Percentiles rank a stretch among this genome's conserved stretches.
These are phyloP conservation scores for Mirounga angustirostris DNA, from an alignment of 2,113 vertebrate genomes.

Conservation along the genomic window DNA sequence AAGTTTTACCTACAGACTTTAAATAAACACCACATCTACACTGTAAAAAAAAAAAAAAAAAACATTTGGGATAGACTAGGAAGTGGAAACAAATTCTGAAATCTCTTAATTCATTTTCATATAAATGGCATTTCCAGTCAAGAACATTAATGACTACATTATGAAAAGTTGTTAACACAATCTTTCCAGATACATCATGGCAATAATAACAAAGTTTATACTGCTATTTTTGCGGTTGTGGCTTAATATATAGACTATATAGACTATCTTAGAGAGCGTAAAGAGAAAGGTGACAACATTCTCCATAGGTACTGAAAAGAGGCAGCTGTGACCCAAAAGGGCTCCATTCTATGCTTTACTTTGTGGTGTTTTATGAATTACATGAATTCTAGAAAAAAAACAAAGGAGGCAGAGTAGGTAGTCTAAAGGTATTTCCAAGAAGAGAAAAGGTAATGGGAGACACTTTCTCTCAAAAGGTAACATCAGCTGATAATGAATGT, in stretches of 20 bases:
- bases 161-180: conserved; percentile 32
- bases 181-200: conserved; percentile 5
- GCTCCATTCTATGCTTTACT: neutral
- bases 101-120: conserved; percentile 44
- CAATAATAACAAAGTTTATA: neutral
- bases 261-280: neutral
- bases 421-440: neutral
- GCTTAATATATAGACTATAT: neutral
- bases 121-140: conserved; percentile 22
- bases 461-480: conserved; percentile 1
- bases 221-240: neutral
- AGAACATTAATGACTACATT: neutral
- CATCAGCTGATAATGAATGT: neutral
- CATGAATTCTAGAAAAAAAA: neutral
- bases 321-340: neutral
- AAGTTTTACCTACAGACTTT: no score
- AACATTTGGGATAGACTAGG: neutral
- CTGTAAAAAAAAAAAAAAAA: neutral
- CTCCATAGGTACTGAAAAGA: conserved; percentile 1
- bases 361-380: neutral
- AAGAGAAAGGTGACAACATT: neutral
- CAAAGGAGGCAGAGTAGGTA: neutral
- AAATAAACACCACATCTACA: no score
- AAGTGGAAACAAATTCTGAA: conserved; percentile 57
- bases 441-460: neutral